These are phyloP conservation scores for Nymphalis io DNA, from an alignment of 1,140 invertebrate genomes.

Conservation along the genomic window DNA sequence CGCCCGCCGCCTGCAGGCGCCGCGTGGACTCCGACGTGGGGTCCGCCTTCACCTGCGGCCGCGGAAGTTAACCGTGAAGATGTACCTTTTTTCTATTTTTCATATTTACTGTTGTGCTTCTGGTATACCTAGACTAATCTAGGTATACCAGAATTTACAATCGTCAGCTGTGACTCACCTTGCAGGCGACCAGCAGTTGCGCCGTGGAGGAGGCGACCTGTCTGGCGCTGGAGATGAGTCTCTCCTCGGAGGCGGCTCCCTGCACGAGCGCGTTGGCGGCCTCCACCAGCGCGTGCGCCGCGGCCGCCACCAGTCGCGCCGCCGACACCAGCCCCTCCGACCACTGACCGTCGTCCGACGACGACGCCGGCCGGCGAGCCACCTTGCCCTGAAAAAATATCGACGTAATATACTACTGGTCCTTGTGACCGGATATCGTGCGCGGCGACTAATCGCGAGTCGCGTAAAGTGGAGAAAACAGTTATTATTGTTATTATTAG, in stretches of 20 bases:
- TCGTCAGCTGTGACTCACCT: constrained; percentile 83
- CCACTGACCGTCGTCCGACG: constrained; percentile 98
- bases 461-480: too few relatives aligned
- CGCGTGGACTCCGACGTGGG: constrained; percentile 96
- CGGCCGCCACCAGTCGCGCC: constrained; percentile 96
- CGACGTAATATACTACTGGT: too few relatives aligned
- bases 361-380: constrained; percentile 87
- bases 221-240: constrained; percentile 97
- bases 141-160: too few relatives aligned
- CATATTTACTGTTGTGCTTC: too few relatives aligned
- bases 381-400: constrained; percentile 84
- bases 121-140: too few relatives aligned
- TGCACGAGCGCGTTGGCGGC: constrained; percentile 98
- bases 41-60: constrained; percentile 91
- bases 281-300: constrained; percentile 98
- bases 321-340: constrained; percentile 98
- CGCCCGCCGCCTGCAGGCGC: constrained; percentile 96
- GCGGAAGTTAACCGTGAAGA: too few relatives aligned
- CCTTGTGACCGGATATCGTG: too few relatives aligned
- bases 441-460: too few relatives aligned
- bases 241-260: constrained; percentile 96
- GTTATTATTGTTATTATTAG: too few relatives aligned
- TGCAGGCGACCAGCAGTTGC: constrained; percentile 97
- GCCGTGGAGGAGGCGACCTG: constrained; percentile 98
- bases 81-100: too few relatives aligned